Base-by-base conservation (phyloP, 2,888 invertebrate genomes). In the Latrodectus hesperus region DNA sequence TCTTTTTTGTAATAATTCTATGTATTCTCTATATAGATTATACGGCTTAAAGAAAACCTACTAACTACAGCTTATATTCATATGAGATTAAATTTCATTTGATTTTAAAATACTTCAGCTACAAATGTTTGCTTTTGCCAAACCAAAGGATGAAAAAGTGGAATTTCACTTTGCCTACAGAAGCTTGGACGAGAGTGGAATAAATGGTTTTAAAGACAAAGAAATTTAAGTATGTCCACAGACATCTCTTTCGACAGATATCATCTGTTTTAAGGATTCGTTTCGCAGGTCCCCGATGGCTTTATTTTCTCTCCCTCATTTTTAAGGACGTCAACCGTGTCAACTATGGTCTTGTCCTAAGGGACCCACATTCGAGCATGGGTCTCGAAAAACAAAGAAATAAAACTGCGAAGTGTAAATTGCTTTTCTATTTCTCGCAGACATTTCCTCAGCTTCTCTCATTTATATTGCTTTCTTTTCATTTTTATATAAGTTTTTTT, bases 381-480 rank as follows among this genome's bases (percentile, higher is more conserved):
- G n/a, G n/a, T 16, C 12, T 38, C 14, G n/a, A 5, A 60, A 60
- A 60, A 60, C 14, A 60, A n/a, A 16, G 60, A 60, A 60, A 60
- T 68, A 75, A 82, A 75, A 82, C 82, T 75, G 70, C 75, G 82
- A 75, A 75, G 68, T 74, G 82, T 82, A 82, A 82, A 82, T 82
- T 82, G 82, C 82, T 75, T 75, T 82, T 75, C 82, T 82, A 75
- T 82, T 82, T 75, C 70, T 75, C 60, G 26, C 16, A 53, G 74
- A 81, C 80, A 72, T 74, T 74, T 67, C 74, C 38, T 67, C 12
- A 55, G 17, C 72, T 49, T 71, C 16, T 71, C 49, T n/a, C 70
- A 68, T 60, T n/a, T 60, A n/a, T 16, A n/a, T 6, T n/a, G 14
- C 60, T n/a, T 60, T 12, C 60, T 60, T 12, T n/a, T 16, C 60